Percentiles rank a stretch among this genome's conserved stretches.
phyloP scores from a whole-genome alignment of 2,888 invertebrate species.

The Nineta flava region DNA sequence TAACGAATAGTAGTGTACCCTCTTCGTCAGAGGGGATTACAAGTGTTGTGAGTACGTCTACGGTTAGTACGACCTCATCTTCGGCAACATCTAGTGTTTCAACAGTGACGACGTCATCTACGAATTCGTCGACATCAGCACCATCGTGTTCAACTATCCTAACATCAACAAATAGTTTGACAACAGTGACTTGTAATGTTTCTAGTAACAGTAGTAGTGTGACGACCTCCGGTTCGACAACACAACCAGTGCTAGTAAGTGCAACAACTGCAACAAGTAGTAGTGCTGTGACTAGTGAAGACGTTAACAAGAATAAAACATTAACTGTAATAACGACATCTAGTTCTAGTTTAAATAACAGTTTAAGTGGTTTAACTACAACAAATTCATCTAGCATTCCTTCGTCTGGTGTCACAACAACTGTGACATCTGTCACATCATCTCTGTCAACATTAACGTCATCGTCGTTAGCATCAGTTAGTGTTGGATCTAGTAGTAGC shows the following conservation, averaged over 20 bases:
- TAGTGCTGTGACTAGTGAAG: slow-evolving; percentile 4
- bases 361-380: no score
- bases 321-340: slow-evolving; percentile 1
- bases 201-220: slow-evolving; percentile 14
- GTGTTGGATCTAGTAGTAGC: background rate
- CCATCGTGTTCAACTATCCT: slow-evolving; percentile 12
- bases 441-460: slow-evolving; percentile 14
- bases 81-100: slow-evolving; percentile 16
- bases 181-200: slow-evolving; percentile 16
- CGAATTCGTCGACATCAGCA: slow-evolving; percentile 17
- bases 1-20: slow-evolving; percentile 6
- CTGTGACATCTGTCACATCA: slow-evolving; percentile 11
- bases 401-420: slow-evolving; percentile 8
- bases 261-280: slow-evolving; percentile 19
- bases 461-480: slow-evolving; percentile 14
- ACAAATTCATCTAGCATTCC: slow-evolving; percentile 3
- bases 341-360: slow-evolving; percentile 5
- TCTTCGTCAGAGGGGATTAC: slow-evolving; percentile 5
- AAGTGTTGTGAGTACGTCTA: background rate
- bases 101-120: slow-evolving; percentile 19
- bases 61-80: slow-evolving; percentile 2
- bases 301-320: no score
- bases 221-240: background rate
- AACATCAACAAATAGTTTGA: slow-evolving; percentile 14
- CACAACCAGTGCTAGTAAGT: slow-evolving; percentile 16